These are phyloP conservation scores for Eilema griseolum DNA, from an alignment of 2,888 invertebrate genomes.

Conservation along the genomic window DNA sequence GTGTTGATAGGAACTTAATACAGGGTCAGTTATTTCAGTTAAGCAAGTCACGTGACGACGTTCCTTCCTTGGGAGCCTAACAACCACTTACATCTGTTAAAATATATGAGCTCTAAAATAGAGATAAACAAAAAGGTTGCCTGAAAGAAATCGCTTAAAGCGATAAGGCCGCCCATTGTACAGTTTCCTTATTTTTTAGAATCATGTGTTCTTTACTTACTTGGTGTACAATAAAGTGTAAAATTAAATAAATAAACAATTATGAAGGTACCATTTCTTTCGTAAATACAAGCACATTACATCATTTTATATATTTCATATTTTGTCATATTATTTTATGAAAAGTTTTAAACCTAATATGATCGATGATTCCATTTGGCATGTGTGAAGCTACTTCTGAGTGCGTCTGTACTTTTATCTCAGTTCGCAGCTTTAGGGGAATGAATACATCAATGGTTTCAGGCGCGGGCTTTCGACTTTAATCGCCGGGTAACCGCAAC, in stretches of 20 bases:
- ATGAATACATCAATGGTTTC: constrained; percentile 77
- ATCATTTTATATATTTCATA: background rate
- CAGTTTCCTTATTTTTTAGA: too few relatives aligned
- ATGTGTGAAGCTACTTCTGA: background rate
- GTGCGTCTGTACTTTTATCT: constrained; percentile 61
- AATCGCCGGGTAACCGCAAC: constrained; percentile 72
- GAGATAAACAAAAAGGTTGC: too few relatives aligned
- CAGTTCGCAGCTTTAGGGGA: constrained; percentile 58
- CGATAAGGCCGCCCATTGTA: too few relatives aligned
- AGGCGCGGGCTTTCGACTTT: constrained; percentile 62
- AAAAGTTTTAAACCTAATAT: background rate
- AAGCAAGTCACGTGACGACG: background rate
- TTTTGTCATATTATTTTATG: background rate
- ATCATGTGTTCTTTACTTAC: too few relatives aligned
- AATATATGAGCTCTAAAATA: too few relatives aligned
- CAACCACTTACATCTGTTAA: background rate
- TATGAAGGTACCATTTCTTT: background rate
- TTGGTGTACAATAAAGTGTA: too few relatives aligned
- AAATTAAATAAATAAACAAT: too few relatives aligned
- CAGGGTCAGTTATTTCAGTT: background rate
- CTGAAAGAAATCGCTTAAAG: too few relatives aligned
- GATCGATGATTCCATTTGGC: background rate
- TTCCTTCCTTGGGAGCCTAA: background rate
- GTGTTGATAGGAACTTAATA: background rate
- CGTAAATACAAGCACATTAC: background rate